These are phyloP conservation scores for Pterocles burchelli DNA, from an alignment of 2,113 vertebrate genomes.

Conservation along the genomic window DNA sequence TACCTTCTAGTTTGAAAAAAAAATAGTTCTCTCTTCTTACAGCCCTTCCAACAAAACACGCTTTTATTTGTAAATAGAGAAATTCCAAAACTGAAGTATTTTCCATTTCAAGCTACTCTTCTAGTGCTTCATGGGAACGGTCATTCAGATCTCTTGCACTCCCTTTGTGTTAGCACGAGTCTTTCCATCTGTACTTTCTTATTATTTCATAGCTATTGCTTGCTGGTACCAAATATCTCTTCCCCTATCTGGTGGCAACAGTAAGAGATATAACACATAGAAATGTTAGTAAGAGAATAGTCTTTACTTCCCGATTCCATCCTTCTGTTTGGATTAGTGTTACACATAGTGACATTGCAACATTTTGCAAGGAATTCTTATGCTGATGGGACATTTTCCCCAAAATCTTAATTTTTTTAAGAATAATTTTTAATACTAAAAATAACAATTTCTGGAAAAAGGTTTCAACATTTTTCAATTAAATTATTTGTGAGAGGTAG, in stretches of 20 bases:
- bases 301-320: neutral
- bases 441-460: neutral
- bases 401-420: neutral
- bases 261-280: neutral
- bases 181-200: neutral
- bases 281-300: neutral
- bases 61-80: neutral
- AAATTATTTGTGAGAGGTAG: neutral
- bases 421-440: neutral
- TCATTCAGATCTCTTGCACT: neutral
- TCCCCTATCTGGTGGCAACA: neutral
- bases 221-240: neutral
- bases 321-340: neutral
- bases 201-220: neutral
- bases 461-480: rapidly evolving
- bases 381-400: rapidly evolving
- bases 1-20: neutral
- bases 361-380: neutral
- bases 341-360: neutral
- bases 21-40: neutral
- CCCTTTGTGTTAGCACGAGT: neutral
- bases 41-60: neutral
- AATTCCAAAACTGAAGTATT: neutral
- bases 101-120: neutral
- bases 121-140: neutral